phyloP scores from a whole-genome alignment of 2,888 invertebrate genomes.

The Dasypolia templi region DNA sequence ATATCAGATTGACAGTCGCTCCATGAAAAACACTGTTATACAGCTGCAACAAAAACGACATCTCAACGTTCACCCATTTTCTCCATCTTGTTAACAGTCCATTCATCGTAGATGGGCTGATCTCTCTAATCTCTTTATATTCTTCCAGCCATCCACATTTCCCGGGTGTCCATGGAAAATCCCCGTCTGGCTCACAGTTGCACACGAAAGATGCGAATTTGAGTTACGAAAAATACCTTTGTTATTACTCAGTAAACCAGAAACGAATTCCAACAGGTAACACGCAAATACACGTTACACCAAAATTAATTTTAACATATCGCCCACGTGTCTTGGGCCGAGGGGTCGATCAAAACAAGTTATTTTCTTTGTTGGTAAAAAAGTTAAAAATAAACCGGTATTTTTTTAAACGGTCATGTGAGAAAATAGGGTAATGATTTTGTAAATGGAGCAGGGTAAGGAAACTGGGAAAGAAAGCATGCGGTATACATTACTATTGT shows the following conservation, averaged over 20 bases:
- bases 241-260: conserved; percentile 85
- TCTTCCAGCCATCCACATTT: not conserved
- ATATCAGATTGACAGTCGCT: not conserved
- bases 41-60: not conserved
- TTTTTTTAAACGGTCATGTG: conserved; percentile 61
- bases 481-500: conserved; percentile 14
- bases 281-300: conserved; percentile 79
- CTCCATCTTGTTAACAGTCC: not conserved
- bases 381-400: conserved; percentile 52
- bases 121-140: not conserved
- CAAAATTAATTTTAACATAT: conserved; percentile 76
- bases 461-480: conserved; percentile 31
- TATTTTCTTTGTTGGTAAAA: conserved; percentile 73
- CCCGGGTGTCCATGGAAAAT: conserved; percentile 55
- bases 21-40: not conserved
- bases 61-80: not conserved
- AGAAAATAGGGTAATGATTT: conserved; percentile 65
- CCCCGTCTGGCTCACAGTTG: conserved; percentile 59
- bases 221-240: conserved; percentile 75
- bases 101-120: too few relatives aligned
- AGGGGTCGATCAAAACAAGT: conserved; percentile 75
- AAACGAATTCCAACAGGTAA: conserved; percentile 81
- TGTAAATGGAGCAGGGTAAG: conserved; percentile 47
- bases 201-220: conserved; percentile 68
- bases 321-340: conserved; percentile 74